Percentiles rank a stretch among this genome's conserved stretches.
Conservation (phyloP, 2,888 invertebrate genomes). For the Sinotaia quadrata region DNA sequence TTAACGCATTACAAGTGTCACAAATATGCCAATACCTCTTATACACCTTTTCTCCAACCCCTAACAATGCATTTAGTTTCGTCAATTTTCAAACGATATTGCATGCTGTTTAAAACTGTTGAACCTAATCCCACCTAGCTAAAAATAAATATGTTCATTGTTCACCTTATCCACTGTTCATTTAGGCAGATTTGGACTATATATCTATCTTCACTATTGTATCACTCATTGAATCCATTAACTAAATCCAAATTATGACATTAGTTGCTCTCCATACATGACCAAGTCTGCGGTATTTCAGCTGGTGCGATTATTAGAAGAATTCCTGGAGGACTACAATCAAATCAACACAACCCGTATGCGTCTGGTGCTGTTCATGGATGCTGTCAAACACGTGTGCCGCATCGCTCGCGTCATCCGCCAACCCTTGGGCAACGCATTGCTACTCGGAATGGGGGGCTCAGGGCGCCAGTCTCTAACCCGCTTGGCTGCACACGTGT, state of each 20-base stretch:
- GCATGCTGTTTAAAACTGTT: no score
- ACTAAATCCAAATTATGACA: background rate
- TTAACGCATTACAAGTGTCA: no score
- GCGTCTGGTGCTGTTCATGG: conserved; percentile 86
- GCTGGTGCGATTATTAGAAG: conserved; percentile 70
- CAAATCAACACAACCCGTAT: conserved; percentile 81
- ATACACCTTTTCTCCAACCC: no score
- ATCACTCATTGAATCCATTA: background rate
- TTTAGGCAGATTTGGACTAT: no score
- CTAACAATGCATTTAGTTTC: no score
- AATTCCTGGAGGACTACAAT: conserved; percentile 86
- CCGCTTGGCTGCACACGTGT: conserved; percentile 72
- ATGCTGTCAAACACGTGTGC: conserved; percentile 85
- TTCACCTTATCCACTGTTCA: no score
- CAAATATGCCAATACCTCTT: no score
- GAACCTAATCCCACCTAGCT: no score
- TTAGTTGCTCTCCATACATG: background rate
- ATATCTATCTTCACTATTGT: background rate
- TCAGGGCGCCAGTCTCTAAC: conserved; percentile 72
- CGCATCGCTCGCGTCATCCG: conserved; percentile 84
- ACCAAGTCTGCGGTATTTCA: conserved; percentile 13
- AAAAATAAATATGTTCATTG: no score
- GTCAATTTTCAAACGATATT: no score
- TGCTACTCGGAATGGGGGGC: conserved; percentile 73
- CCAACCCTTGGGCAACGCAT: conserved; percentile 79